A percentile compares a stretch with the other conserved stretches of the same genome.
phyloP scores from a whole-genome alignment of 2,888 invertebrate species.

The Resseliella maxima region DNA sequence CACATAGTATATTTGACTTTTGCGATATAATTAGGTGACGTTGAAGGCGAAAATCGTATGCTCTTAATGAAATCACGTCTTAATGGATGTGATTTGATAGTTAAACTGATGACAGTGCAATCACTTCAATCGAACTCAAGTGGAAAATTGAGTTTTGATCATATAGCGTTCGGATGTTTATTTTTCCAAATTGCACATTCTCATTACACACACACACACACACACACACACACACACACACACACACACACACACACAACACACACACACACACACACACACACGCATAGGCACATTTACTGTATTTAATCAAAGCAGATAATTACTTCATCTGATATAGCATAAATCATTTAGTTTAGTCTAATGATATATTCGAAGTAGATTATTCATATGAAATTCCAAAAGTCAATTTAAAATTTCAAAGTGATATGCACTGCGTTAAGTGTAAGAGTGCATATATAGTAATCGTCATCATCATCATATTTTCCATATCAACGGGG shows the following conservation, averaged over 20 bases:
- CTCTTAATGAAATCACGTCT: constrained; percentile 4
- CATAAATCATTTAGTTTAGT: background rate
- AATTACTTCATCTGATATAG: background rate
- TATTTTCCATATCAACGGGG: background rate
- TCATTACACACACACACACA: too few species aligned
- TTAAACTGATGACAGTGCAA: constrained; percentile 29
- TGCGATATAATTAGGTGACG: background rate
- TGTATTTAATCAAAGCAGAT: background rate
- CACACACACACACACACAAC: too few species aligned
- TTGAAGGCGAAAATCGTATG: constrained; percentile 9
- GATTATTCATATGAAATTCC: background rate
- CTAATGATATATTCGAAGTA: background rate
- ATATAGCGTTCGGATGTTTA: background rate
- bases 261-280: too few species aligned
- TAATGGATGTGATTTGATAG: constrained; percentile 35
- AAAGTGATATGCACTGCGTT: background rate
- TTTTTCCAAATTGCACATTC: background rate
- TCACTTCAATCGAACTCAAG: constrained; percentile 33
- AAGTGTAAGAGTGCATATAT: background rate
- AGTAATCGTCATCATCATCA: background rate
- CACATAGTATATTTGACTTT: background rate
- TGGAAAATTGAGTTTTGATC: constrained; percentile 30
- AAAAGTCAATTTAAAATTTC: background rate
- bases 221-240: too few species aligned
- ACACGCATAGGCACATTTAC: background rate